Base-by-base conservation (phyloP, 2,113 vertebrate species). In the Neopipo cinnamomea region DNA sequence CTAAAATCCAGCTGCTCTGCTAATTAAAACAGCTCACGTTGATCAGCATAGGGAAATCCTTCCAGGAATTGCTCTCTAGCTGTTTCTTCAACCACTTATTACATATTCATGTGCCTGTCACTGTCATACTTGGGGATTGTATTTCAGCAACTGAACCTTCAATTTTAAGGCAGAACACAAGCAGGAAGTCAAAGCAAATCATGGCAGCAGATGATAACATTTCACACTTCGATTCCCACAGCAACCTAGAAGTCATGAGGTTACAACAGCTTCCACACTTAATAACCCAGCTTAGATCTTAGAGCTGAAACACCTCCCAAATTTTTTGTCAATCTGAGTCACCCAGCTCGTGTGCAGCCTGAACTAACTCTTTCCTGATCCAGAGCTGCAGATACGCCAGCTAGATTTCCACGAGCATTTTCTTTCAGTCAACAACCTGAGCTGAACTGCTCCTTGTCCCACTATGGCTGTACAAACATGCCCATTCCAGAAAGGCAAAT, bases 21-120 rank as follows among this genome's bases (percentile, higher is more conserved):
- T 96, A 94, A 97, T 95, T 94, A 90, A 94, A 95, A 84, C 82
- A 90, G 78, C 75, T 96, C 95, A 47, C 7, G 1, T 81, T 83
- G 65, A 94, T 95, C 55, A 86, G 90, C 67, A 86, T 4, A 84
- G 68, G 75, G 46, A 94, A 94, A 95, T 83, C 39, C 63, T 94
- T 96, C 90, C 81, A 96, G 63, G 47, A 94, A 83, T 31, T 85
- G 81, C 75, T 95, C 78, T 88, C 88, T 91, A 88, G 78, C 74
- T 85, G 72, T 91, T 94, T 78, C 94, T 91, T 89, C 70, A 93
- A 30, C 42, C n/a, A 59, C 39, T 88, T 90, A 41, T 70, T 90
- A 74, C 75, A 96, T 88, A 95, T 95, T 91, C 67, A 94, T 96
- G 33, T 83, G 66, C 88, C 85, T 90, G 78, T 91, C 95, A 88